Conservation (phyloP, 1,140 invertebrate genomes). For the Bombyx mandarina region DNA sequence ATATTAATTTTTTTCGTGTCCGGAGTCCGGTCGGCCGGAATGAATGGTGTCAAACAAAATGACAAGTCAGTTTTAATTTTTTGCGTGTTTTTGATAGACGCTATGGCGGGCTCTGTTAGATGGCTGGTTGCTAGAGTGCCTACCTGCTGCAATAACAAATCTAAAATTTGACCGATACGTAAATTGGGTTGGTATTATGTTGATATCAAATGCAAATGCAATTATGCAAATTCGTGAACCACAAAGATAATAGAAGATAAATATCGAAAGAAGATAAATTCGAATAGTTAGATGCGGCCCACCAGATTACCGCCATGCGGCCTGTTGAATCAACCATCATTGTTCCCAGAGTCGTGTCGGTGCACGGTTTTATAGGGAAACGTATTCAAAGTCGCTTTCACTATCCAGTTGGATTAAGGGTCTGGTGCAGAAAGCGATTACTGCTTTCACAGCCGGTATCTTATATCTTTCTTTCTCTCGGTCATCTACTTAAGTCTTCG, state of each 20-base stretch:
- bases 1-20: constrained; percentile 11
- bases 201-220: not conserved
- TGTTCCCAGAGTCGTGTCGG: no score
- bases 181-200: not conserved
- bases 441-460: no score
- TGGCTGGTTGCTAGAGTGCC: not conserved
- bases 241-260: no score
- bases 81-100: constrained; percentile 40
- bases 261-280: no score
- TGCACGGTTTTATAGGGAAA: no score
- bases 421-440: no score
- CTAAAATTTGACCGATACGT: constrained; percentile 1
- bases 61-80: constrained; percentile 59
- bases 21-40: constrained; percentile 47
- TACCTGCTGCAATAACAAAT: not conserved
- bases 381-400: no score
- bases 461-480: no score
- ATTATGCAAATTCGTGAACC: not conserved
- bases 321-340: not conserved
- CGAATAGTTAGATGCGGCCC: no score
- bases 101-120: constrained; percentile 6
- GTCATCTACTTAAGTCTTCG: no score
- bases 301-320: not conserved
- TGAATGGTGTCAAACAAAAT: constrained; percentile 69
- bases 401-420: no score